phyloP scores from a whole-genome alignment of 2,113 vertebrate species.

The Cheirogaleus medius region DNA sequence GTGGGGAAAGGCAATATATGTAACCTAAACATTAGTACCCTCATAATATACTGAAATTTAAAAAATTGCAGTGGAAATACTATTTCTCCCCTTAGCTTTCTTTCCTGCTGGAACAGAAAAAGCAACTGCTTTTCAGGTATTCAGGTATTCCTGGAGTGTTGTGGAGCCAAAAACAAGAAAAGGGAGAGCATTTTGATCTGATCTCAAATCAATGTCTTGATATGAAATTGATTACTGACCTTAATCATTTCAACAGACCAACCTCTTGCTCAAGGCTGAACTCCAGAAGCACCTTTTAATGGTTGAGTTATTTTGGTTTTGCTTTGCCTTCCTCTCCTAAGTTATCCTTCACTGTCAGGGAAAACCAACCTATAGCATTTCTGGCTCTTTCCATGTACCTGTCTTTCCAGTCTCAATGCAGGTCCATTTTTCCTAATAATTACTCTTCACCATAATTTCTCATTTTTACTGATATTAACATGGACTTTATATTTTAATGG shows the following conservation, averaged over 20 bases:
- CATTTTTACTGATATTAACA: background rate
- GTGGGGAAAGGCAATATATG: no score
- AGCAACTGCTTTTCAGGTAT: background rate
- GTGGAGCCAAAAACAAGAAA: background rate
- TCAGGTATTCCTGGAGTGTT: background rate
- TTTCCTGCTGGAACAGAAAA: background rate
- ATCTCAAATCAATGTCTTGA: background rate
- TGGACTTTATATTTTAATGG: background rate
- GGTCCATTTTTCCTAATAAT: background rate
- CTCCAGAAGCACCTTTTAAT: background rate
- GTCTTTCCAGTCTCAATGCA: background rate
- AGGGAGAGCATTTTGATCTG: background rate
- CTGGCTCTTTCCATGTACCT: background rate
- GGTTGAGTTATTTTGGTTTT: background rate
- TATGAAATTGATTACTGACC: background rate
- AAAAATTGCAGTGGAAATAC: background rate
- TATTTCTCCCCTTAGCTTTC: background rate
- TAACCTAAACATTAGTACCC: no score
- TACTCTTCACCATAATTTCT: background rate
- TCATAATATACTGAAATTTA: no score
- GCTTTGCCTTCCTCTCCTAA: background rate
- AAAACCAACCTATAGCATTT: background rate
- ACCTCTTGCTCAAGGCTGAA: background rate
- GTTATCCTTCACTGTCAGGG: background rate
- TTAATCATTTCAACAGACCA: background rate